Base-by-base conservation (phyloP, 2,797 vertebrate species). In the Dendrocincla tyrannina region DNA sequence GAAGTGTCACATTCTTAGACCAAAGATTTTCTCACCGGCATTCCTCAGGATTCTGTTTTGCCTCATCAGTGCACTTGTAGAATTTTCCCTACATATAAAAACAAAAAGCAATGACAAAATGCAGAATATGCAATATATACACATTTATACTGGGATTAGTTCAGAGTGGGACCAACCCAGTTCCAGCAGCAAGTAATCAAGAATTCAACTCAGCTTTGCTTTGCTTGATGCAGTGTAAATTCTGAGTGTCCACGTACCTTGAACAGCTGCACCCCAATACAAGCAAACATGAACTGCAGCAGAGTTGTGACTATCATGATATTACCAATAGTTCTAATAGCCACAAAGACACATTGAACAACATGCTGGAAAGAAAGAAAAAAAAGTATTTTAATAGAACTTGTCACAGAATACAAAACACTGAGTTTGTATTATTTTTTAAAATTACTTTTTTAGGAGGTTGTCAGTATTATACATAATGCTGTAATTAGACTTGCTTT, bases 251-350 rank as follows among this genome's bases (percentile, higher is more conserved):
- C 20, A 33, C 97, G 96, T 95, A 99, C 99, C 99, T 99, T 99
- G 97, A 99, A 99, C 15, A 99, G 98, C 97, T 99, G 99, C 91
- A 99, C 99, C 10, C 99, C 99, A 11, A 99, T 99, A 88, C 99
- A 99, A 68, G 99, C 99, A 49, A 99, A 99, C 99, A 99, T 99
- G 97, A 99, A 99, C 97, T 99, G 99, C 58, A 99, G 99, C 90
- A 99, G 98, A 16, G 99, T 99, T 89, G 99, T 99, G 95, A 99
- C 99, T 17, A 99, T 99, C 99, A 99, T 99, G 98, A 99, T 99
- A 98, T 99, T 99, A 72, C 99, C 99, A 14, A 99, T 99, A 39
- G 99, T 99, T 97, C 99, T 98, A 97, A 99, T 99, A 95, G 99
- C 99, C 98, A 99, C 99, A 92, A 99, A 99, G 97, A 99, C 99